Conservation (phyloP, 2,888 invertebrate genomes). For the Chymomyza procnemis region DNA sequence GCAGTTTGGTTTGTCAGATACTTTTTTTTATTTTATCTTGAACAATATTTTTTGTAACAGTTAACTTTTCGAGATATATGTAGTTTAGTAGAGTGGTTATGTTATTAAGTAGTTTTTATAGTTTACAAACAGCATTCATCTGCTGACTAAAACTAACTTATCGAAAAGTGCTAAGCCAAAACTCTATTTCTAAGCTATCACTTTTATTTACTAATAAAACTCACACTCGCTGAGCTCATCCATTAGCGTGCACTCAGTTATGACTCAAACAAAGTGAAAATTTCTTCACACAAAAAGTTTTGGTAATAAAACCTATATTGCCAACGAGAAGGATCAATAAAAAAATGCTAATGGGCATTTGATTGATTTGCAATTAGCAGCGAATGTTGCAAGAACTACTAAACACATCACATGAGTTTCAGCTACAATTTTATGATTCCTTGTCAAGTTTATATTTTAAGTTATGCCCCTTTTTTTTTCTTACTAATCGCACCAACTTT, state of each 20-base stretch:
- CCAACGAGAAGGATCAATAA: not conserved
- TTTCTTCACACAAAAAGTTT: conserved; percentile 11
- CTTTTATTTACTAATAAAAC: not conserved
- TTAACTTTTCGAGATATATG: no score
- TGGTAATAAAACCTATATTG: not conserved
- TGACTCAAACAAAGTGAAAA: conserved; percentile 35
- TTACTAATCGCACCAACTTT: conserved; percentile 14
- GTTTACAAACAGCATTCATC: not conserved
- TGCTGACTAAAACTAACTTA: conserved; percentile 3
- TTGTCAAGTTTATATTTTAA: conserved; percentile 22
- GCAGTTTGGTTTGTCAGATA: not conserved
- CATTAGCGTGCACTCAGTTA: conserved; percentile 45
- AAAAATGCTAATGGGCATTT: conserved; percentile 47
- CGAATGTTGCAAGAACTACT: conserved; percentile 10
- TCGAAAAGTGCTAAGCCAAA: conserved; percentile 52
- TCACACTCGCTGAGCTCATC: not conserved
- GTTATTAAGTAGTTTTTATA: no score
- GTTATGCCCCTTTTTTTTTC: not conserved
- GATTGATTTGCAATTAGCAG: conserved; percentile 64
- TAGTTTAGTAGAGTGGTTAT: no score
- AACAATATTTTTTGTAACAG: no score
- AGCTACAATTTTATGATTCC: conserved; percentile 55
- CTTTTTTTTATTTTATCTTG: no score
- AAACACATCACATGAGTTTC: conserved; percentile 5
- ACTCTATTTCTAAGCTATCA: not conserved